Percentiles rank a stretch among this genome's conserved stretches.
Evolutionary conservation across 2,888 invertebrate species (phyloP).

Genomic region (Hanleya hanleyi): DNA sequence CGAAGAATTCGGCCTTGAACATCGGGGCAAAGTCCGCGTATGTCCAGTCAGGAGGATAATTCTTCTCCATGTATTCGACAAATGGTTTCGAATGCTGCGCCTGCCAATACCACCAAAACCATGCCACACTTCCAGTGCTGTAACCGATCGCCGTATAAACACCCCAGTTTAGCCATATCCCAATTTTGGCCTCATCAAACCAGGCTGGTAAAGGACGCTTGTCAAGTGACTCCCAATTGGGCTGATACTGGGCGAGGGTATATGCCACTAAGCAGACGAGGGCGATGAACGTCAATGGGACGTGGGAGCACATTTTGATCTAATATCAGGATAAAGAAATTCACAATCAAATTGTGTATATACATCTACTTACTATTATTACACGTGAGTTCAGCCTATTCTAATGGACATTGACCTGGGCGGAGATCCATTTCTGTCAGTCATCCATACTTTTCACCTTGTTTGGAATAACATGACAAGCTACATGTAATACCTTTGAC

Average conservation of each 20-base stretch:
- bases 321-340: too few relatives aligned
- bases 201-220: constrained; percentile 86
- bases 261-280: too few relatives aligned
- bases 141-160: constrained; percentile 86
- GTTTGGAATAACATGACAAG: too few relatives aligned
- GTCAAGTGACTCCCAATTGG: constrained; percentile 90
- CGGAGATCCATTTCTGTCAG: too few relatives aligned
- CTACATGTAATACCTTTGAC: too few relatives aligned
- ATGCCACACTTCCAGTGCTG: constrained; percentile 23
- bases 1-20: constrained; percentile 90
- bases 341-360: too few relatives aligned
- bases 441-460: too few relatives aligned
- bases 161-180: constrained; percentile 96
- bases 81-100: constrained; percentile 39
- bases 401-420: too few relatives aligned
- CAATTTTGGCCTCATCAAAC: constrained; percentile 93
- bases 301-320: too few relatives aligned
- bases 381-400: too few relatives aligned
- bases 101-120: constrained; percentile 70
- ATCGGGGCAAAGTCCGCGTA: constrained; percentile 92
- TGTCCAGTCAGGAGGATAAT: constrained; percentile 87
- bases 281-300: too few relatives aligned
- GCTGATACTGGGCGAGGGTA: constrained; percentile 72
- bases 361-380: too few relatives aligned
- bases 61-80: constrained; percentile 83